A percentile compares a stretch with the other conserved stretches of the same genome.
Conservation (phyloP, 35 echinoderm and acorn worm genomes). For the Diadema setosum region DNA sequence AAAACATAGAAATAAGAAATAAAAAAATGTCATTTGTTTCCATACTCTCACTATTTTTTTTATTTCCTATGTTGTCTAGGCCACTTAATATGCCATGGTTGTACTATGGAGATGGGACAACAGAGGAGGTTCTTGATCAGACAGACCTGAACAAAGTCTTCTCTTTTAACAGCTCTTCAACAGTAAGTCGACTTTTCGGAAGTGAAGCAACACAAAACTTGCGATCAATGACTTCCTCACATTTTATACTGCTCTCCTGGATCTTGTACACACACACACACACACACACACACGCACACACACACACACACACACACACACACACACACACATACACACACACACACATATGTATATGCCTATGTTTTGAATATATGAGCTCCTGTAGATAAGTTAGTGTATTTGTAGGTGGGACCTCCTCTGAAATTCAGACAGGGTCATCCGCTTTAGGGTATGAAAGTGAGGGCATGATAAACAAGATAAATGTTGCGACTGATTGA, state of each 20-base stretch:
- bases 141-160: constrained; percentile 57
- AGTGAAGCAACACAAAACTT: not conserved
- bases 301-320: too few relatives aligned
- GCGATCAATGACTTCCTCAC: not conserved
- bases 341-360: too few relatives aligned
- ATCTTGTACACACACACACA: too few relatives aligned
- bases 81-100: constrained; percentile 69
- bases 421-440: too few relatives aligned
- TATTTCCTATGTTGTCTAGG: constrained; percentile 28
- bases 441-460: too few relatives aligned
- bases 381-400: too few relatives aligned
- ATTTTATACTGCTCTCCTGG: not conserved
- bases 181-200: not conserved
- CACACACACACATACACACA: too few relatives aligned
- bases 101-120: constrained; percentile 35
- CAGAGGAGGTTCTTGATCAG: constrained; percentile 34
- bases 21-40: not conserved
- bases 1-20: not conserved
- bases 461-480: too few relatives aligned
- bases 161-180: constrained; percentile 42
- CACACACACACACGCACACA: too few relatives aligned
- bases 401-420: too few relatives aligned
- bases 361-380: not conserved
- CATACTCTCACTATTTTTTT: not conserved
- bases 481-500: too few relatives aligned